These are phyloP conservation scores for Mystacornis crossleyi DNA, from an alignment of 2,113 vertebrate genomes.

Conservation along the genomic window DNA sequence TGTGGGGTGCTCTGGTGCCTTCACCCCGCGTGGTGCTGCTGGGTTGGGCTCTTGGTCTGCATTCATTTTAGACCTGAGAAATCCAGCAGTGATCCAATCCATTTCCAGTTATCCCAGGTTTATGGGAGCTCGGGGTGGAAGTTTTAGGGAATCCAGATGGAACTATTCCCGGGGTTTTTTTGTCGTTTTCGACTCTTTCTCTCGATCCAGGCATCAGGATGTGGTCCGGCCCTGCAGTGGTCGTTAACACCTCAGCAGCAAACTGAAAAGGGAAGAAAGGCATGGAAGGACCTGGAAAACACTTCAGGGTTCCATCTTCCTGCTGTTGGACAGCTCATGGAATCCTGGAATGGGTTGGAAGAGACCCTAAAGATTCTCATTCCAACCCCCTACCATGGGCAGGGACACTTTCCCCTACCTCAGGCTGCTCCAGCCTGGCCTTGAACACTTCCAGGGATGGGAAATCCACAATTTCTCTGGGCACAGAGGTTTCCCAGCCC, in stretches of 20 bases:
- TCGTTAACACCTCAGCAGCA: neutral
- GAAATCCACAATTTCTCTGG: neutral
- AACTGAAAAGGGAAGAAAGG: neutral
- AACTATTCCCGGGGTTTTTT: neutral
- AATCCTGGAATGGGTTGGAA: neutral
- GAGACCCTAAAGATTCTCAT: neutral
- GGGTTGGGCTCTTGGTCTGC: neutral
- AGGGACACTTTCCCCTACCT: neutral
- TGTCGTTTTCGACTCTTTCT: neutral
- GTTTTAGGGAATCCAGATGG: neutral
- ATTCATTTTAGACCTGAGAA: neutral
- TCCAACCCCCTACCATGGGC: neutral
- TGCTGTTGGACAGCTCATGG: neutral
- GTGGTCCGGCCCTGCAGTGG: neutral
- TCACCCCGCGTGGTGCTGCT: neutral
- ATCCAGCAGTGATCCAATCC: neutral
- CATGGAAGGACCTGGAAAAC: neutral
- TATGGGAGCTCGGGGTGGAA: neutral
- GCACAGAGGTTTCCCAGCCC: neutral
- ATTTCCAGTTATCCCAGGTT: neutral
- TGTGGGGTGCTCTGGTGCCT: neutral
- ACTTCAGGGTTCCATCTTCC: neutral
- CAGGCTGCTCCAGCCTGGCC: neutral
- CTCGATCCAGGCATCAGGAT: neutral
- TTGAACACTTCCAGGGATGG: neutral